These are phyloP conservation scores for Pseudomyrmex gracilis DNA, from an alignment of 1,140 invertebrate species.

Conservation along the genomic window DNA sequence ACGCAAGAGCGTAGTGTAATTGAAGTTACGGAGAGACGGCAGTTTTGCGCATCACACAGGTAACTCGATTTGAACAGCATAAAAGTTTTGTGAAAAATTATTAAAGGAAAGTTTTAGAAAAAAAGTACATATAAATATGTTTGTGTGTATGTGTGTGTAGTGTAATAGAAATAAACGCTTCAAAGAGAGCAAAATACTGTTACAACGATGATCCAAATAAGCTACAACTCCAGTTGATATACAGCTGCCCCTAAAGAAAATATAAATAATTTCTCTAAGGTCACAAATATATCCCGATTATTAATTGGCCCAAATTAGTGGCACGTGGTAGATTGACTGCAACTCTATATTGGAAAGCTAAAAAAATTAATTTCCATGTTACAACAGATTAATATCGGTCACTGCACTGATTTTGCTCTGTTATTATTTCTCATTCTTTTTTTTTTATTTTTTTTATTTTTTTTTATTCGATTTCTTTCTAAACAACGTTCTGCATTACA, in stretches of 20 bases:
- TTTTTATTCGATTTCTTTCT: slow-evolving; percentile 58
- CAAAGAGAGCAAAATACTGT: slow-evolving; percentile 72
- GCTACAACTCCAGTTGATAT: slow-evolving; percentile 82
- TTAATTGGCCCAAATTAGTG: slow-evolving; percentile 80
- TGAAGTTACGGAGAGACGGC: slow-evolving; percentile 56
- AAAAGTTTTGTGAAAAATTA: slow-evolving; percentile 30
- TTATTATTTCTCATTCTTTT: slow-evolving; percentile 49
- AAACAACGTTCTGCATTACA: slow-evolving; percentile 62
- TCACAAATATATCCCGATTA: slow-evolving; percentile 74
- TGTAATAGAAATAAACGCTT: slow-evolving; percentile 61
- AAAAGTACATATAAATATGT: slow-evolving; percentile 43
- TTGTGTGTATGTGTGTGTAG: slow-evolving; percentile 40
- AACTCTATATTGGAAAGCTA: slow-evolving; percentile 79
- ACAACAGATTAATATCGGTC: slow-evolving; percentile 58
- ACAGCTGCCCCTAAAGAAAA: slow-evolving; percentile 83
- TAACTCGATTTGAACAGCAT: slow-evolving; percentile 50
- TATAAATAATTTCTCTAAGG: slow-evolving; percentile 79
- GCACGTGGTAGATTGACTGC: slow-evolving; percentile 80
- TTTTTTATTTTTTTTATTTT: slow-evolving; percentile 60
- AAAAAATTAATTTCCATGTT: slow-evolving; percentile 68
- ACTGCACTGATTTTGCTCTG: slow-evolving; percentile 47
- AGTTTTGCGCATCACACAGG: slow-evolving; percentile 44
- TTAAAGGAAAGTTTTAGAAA: slow-evolving; percentile 64
- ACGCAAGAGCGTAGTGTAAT: slow-evolving; percentile 64
- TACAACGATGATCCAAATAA: slow-evolving; percentile 71